These are phyloP conservation scores for Netelia fuscicornis DNA, from an alignment of 2,888 invertebrate genomes.

Conservation along the genomic window DNA sequence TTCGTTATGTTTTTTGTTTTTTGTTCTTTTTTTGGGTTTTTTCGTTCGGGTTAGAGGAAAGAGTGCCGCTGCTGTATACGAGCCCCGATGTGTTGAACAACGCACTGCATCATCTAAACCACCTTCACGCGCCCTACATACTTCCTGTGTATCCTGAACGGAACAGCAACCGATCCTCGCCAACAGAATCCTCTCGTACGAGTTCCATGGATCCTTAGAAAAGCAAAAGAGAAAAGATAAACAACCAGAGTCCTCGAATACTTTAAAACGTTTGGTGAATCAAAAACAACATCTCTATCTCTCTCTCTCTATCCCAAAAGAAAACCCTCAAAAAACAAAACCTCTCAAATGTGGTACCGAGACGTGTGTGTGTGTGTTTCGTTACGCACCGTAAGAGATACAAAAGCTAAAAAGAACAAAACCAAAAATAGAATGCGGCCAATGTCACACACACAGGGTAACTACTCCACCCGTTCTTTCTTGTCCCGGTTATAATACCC, in stretches of 20 bases:
- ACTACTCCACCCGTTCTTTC: constrained; percentile 80
- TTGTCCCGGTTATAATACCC: constrained; percentile 78
- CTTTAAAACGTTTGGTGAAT: constrained; percentile 62
- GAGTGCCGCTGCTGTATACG: constrained; percentile 84
- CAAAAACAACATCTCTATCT: constrained; percentile 12
- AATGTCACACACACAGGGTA: constrained; percentile 73
- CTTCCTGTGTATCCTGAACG: constrained; percentile 78
- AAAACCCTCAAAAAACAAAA: too few species aligned
- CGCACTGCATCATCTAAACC: constrained; percentile 83
- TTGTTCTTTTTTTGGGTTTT: constrained; percentile 75
- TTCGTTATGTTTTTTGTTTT: constrained; percentile 76
- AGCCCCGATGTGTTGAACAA: constrained; percentile 84
- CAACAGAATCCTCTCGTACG: constrained; percentile 75
- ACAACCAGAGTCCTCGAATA: constrained; percentile 69
- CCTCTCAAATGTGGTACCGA: constrained; percentile 65
- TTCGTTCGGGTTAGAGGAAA: constrained; percentile 82
- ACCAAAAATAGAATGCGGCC: constrained; percentile 67
- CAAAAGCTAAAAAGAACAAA: constrained; percentile 42
- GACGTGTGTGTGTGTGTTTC: constrained; percentile 61
- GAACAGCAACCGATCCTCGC: constrained; percentile 78
- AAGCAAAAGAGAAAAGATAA: constrained; percentile 23
- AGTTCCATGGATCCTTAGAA: constrained; percentile 73
- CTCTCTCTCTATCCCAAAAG: too few species aligned
- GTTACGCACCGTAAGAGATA: constrained; percentile 50
- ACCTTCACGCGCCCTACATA: constrained; percentile 80